A percentile compares a stretch with the other conserved stretches of the same genome.
phyloP scores from a whole-genome alignment of 2,113 vertebrate species.

The Silurus asotus region DNA sequence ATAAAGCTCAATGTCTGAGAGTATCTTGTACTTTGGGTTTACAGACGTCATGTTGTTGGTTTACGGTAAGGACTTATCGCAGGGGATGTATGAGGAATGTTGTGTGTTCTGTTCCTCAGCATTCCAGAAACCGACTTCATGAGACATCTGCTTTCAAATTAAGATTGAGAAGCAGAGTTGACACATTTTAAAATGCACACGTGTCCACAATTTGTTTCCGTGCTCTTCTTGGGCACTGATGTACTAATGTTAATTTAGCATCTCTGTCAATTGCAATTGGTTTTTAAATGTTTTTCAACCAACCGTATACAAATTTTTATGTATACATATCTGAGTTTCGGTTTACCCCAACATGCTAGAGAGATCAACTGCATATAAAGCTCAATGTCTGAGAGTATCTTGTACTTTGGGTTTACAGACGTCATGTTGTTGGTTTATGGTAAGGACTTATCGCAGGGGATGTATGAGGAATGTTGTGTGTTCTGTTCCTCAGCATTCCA shows the following conservation, averaged over 20 bases:
- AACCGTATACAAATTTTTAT: too few species aligned
- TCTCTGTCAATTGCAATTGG: neutral
- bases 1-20: neutral
- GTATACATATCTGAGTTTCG: neutral
- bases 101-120: constrained; percentile 62
- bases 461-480: constrained; percentile 62
- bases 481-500: constrained; percentile 69
- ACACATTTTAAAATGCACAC: constrained; percentile 3
- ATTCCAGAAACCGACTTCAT: constrained; percentile 60
- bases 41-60: neutral
- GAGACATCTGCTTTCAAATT: constrained; percentile 9
- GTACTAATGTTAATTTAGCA: neutral
- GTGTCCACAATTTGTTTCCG: neutral
- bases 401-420: neutral
- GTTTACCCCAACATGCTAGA: neutral
- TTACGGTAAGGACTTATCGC: neutral
- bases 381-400: neutral
- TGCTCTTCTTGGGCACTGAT: neutral
- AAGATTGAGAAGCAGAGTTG: constrained; percentile 24
- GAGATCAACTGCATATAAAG: neutral
- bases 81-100: constrained; percentile 60
- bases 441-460: neutral
- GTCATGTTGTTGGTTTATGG: neutral
- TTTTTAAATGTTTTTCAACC: too few species aligned
- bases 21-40: neutral